Base-by-base conservation (phyloP, 2,113 vertebrate genomes). In the Semnornis frantzii region DNA sequence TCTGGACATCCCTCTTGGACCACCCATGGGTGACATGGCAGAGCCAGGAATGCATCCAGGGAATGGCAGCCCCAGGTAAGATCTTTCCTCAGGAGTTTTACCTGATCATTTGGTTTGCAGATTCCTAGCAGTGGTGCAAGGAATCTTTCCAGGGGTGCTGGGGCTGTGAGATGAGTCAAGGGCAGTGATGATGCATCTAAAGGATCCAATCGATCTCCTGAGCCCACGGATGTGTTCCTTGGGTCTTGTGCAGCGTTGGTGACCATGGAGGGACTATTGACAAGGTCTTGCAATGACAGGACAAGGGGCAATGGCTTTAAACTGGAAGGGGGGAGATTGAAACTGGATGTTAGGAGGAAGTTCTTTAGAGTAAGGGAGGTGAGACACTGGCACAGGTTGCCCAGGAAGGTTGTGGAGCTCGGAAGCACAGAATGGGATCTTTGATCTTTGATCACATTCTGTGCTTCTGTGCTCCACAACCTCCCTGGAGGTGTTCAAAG, bases 11-110 rank as follows among this genome's bases (percentile, higher is more conserved):
- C 20, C 18, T 59, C 60, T 55, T 39, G 6, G 12, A 5, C 17
- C 3, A 0, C 6, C 12, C 30, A 14, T 33, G 21, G 42, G 4
- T 57, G 0, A 0, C 3, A 2, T 5, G 24, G 28, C 55, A 76
- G 34, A 88, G 17, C 18, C 57, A 42, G 46, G 44, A n/a, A 16
- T 58, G 76, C 37, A 15, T 4, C 55, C 50, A 54, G 34, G 39
- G 34, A 85, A 73, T 2, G 30, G n/a, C n/a, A 63, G 1, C 28
- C 24, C 39, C 34, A 12, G 57, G 1, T 11, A 13, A 66, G 10
- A 16, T 69, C 68, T 64, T 19, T 34, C 2, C 25, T 27, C 30
- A 28, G 28, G 28, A 44, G 7, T 33, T 52, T 27, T 27, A 17
- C 18, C 68, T 27, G 4, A 11, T 4, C 48, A 23, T 69, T n/a